These are phyloP conservation scores for Dasyprocta punctata DNA, from an alignment of 2,113 vertebrate genomes.

Conservation along the genomic window DNA sequence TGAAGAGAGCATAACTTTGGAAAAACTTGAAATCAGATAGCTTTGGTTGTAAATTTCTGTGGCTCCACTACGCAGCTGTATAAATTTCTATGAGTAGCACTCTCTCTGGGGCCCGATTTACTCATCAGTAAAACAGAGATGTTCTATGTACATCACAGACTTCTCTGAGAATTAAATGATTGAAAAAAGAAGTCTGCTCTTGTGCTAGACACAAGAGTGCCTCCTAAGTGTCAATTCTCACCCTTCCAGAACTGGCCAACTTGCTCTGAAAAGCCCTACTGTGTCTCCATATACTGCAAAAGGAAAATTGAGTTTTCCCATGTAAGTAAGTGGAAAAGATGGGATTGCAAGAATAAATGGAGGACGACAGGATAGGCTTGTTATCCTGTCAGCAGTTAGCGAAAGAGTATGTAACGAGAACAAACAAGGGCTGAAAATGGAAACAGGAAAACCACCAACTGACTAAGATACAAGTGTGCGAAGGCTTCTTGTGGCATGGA, in stretches of 20 bases:
- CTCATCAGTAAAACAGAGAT: neutral
- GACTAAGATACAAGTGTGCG: neutral
- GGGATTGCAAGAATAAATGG: conserved; percentile 49
- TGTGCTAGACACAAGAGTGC: neutral
- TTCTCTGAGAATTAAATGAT: conserved; percentile 56
- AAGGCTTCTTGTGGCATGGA: conserved; percentile 15
- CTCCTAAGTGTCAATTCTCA: conserved; percentile 38
- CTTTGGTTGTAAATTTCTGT: neutral
- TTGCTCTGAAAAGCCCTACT: conserved; percentile 20
- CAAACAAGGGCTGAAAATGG: conserved; percentile 37
- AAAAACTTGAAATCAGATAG: conserved; percentile 1
- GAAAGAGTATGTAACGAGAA: neutral
- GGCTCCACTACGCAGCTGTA: neutral
- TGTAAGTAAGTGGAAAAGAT: neutral
- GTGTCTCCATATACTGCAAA: conserved; percentile 19
- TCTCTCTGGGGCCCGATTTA: conserved; percentile 16
- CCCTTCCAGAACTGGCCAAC: neutral
- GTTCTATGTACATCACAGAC: neutral
- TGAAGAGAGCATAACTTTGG: conserved; percentile 22
- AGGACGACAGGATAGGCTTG: neutral
- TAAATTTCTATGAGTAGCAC: neutral
- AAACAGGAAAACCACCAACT: conserved; percentile 27
- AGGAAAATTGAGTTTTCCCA: conserved; percentile 56
- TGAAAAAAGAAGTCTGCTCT: neutral
- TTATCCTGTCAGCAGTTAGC: conserved; percentile 11